Percentiles rank a stretch among this genome's conserved stretches.
phyloP scores from a whole-genome alignment of 2,113 vertebrate genomes.

The Suricata suricatta region DNA sequence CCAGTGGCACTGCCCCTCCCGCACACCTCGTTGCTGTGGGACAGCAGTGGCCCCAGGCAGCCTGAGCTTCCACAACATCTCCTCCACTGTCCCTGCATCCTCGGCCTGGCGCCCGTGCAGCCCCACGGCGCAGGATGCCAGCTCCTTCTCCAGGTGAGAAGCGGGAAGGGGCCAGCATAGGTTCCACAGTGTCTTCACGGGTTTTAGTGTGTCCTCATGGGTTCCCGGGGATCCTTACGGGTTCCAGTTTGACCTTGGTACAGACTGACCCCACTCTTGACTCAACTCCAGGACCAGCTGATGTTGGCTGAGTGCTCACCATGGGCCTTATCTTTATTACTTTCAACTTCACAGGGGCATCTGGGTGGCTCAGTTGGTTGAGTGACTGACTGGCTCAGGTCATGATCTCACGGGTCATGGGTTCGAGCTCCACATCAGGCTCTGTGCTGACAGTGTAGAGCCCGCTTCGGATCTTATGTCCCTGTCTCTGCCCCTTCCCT shows the following conservation, averaged over 20 bases:
- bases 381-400: no score
- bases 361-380: no score
- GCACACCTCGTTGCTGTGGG: neutral
- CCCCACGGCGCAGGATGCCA: neutral
- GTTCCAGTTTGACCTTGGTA: neutral
- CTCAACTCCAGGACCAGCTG: neutral
- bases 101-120: fast-evolving
- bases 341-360: no score
- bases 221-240: neutral
- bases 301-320: neutral
- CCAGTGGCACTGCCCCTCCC: neutral
- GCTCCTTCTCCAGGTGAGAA: neutral
- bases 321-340: neutral
- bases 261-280: neutral
- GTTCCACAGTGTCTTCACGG: neutral
- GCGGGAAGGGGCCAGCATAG: neutral
- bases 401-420: no score
- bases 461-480: no score
- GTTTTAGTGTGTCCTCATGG: neutral
- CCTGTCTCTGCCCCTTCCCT: no score
- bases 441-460: no score
- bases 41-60: neutral
- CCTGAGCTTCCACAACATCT: neutral
- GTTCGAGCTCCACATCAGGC: no score
- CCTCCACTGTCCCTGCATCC: neutral